These are phyloP conservation scores for Microcebus lehilahytsara DNA, from an alignment of 2,113 vertebrate species.

Conservation along the genomic window DNA sequence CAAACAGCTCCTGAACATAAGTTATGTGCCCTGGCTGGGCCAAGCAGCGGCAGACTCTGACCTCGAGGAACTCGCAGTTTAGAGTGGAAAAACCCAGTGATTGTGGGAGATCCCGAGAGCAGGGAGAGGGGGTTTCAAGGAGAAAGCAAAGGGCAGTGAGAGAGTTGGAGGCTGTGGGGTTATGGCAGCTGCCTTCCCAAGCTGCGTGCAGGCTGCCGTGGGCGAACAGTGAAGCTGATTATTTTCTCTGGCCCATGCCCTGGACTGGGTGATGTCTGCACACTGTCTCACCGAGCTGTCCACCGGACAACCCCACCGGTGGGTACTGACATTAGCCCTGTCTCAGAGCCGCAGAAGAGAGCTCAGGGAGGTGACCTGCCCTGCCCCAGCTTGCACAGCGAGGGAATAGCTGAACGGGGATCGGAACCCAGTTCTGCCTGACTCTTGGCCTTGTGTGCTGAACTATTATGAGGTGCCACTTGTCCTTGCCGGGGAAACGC, in stretches of 20 bases:
- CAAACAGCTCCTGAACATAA: neutral
- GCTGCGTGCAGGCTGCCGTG: neutral
- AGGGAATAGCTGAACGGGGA: rapidly evolving
- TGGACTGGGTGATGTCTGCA: rapidly evolving
- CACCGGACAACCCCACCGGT: rapidly evolving
- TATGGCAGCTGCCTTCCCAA: rapidly evolving
- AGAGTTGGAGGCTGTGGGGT: neutral
- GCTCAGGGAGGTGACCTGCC: neutral
- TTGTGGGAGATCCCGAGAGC: neutral
- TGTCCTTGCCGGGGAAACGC: neutral
- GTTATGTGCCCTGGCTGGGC: neutral
- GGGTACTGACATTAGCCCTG: neutral
- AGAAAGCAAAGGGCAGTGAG: neutral
- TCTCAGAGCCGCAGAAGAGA: neutral
- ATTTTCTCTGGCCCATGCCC: neutral
- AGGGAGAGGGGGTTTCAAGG: neutral
- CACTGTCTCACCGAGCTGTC: neutral
- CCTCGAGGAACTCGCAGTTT: neutral
- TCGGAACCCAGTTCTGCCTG: neutral
- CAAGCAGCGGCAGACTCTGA: neutral
- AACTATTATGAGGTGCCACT: rapidly evolving
- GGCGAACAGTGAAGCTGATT: neutral
- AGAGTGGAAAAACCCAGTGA: neutral
- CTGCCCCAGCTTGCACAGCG: neutral
- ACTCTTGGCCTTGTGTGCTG: neutral